Base-by-base conservation (phyloP, 2,888 invertebrate genomes). In the Laspeyria flexula region DNA sequence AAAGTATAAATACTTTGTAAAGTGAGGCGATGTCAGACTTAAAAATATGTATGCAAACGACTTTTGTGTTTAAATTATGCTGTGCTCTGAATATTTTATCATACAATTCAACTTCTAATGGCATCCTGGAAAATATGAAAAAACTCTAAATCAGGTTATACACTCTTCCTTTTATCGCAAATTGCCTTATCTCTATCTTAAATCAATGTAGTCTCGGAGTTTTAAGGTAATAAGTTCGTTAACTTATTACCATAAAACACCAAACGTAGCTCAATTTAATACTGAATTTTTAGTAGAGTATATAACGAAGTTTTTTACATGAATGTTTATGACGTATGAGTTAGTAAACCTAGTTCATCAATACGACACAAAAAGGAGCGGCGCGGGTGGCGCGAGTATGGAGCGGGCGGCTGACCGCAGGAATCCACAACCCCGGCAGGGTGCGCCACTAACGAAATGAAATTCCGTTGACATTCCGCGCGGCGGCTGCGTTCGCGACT, bases 391-490 rank as follows among this genome's bases (percentile, higher is more conserved):
- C 25, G 72, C 51, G 21, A 50, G 60, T 43, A 46, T 43, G 45
- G 55, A 60, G 55, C 44, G 42, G 45, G 53, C 64, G 72, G 68
- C 54, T 59, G 73, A 74, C 86, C 83, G 70, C 83, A 81, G 78
- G 84, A 77, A 85, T 86, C 83, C 81, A 77, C 82, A 80, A 78
- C 77, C 81, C 79, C 66, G 69, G 68, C 63, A 63, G 65, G 69
- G 71, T 60, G 73, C 72, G 76, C 70, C 79, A 76, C 83, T 88
- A 88, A 85, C 88, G 84, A 91, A 90, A 91, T 91, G 85, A 90
- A 91, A 91, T 91, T 91, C 90, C 88, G 56, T 60, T 64, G 70
- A 72, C 81, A 87, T 88, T 81, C 86, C 85, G 64, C 70, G 71
- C 67, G 60, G 66, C 71, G 72, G 65, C 70, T 73, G 68, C 75